Percentiles rank a stretch among this genome's conserved stretches.
Evolutionary conservation across 1,140 invertebrate genomes (phyloP).

Genomic region (Penaeus vannamei): DNA sequence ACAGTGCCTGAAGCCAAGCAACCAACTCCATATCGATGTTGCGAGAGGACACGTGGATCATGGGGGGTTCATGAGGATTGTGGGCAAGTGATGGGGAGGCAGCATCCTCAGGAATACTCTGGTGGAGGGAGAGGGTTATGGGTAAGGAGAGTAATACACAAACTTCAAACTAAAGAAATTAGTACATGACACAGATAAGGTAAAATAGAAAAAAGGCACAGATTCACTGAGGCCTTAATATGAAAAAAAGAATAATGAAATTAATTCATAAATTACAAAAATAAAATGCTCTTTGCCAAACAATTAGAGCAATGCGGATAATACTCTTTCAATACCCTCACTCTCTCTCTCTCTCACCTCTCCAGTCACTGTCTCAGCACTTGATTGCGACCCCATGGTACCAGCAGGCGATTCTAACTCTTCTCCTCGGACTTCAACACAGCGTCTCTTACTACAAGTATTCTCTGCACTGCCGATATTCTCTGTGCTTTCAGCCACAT

Average conservation of each 20-base stretch:
- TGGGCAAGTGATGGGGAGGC: conserved; percentile 2
- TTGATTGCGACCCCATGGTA: conserved; percentile 47
- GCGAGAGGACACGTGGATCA: conserved; percentile 57
- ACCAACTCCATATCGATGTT: conserved; percentile 70
- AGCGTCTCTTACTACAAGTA: conserved; percentile 13
- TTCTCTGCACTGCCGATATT: background rate
- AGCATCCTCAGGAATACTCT: conserved; percentile 34
- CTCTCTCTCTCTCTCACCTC: no score
- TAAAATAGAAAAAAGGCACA: background rate
- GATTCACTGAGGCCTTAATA: background rate
- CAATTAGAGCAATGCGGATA: no score
- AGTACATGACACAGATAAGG: background rate
- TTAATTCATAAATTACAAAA: no score
- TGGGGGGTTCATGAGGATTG: conserved; percentile 31
- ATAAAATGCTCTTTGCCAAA: no score
- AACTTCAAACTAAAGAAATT: conserved; percentile 8
- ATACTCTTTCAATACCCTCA: no score
- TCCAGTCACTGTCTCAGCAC: conserved; percentile 44
- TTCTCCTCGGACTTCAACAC: background rate
- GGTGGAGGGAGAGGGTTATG: background rate
- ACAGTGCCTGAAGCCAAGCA: conserved; percentile 70
- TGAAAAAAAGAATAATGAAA: no score
- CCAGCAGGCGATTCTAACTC: conserved; percentile 31
- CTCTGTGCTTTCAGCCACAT: background rate
- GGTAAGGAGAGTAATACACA: background rate